These are phyloP conservation scores for Dolomedes plantarius DNA, from an alignment of 2,888 invertebrate species.

Conservation along the genomic window DNA sequence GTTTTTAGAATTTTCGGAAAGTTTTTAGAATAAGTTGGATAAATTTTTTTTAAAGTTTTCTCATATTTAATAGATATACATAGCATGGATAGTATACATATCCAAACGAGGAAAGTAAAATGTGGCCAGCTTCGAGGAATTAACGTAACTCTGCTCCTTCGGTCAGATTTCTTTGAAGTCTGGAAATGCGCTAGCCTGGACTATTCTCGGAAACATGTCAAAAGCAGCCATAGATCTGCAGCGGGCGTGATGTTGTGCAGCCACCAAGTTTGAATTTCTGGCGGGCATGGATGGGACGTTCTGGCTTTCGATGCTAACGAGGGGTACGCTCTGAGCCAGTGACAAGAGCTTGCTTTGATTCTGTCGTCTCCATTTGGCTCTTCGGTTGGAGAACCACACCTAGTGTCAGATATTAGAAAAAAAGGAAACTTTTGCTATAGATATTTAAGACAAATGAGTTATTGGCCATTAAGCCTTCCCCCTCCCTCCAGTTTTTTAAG, in stretches of 20 bases:
- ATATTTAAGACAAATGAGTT: too few species aligned
- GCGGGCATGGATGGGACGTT: background rate
- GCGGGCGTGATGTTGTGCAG: background rate
- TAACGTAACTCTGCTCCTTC: too few species aligned
- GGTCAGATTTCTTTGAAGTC: background rate
- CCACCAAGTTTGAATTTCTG: background rate
- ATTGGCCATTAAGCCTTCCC: too few species aligned
- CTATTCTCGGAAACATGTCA: conserved; percentile 3
- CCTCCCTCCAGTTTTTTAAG: too few species aligned
- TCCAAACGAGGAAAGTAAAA: too few species aligned
- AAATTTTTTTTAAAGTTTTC: too few species aligned
- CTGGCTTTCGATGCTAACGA: background rate
- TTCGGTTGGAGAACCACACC: conserved; percentile 52
- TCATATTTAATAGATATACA: too few species aligned
- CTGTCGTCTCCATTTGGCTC: conserved; percentile 45
- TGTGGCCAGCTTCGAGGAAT: too few species aligned
- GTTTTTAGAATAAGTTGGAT: too few species aligned
- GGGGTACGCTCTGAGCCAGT: background rate
- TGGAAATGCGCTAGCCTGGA: background rate
- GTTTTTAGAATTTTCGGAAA: too few species aligned
- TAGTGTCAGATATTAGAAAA: background rate
- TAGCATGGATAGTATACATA: too few species aligned
- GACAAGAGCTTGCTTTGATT: conserved; percentile 18
- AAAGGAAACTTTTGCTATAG: background rate
- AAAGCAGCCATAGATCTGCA: background rate